phyloP scores from a whole-genome alignment of 1,140 invertebrate genomes.

The Macrobrachium nipponense region DNA sequence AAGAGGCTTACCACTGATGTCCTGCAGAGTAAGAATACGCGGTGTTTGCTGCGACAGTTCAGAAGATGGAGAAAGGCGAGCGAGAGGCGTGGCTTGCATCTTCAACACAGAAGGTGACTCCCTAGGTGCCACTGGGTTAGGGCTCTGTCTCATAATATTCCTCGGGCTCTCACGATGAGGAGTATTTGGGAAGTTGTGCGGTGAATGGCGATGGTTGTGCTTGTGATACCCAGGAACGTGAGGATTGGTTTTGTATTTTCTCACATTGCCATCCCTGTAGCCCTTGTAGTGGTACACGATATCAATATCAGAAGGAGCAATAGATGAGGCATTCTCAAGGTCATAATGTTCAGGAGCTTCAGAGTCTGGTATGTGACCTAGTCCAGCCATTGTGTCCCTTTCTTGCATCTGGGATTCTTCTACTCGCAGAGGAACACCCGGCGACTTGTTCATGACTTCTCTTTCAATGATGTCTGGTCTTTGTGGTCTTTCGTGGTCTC shows the following conservation, averaged over 20 bases:
- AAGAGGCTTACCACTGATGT: slow-evolving; percentile 91
- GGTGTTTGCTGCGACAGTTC: slow-evolving; percentile 91
- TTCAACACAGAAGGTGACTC: slow-evolving; percentile 70
- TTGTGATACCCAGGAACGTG: slow-evolving; percentile 67
- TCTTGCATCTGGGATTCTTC: slow-evolving; percentile 64
- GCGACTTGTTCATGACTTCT: slow-evolving; percentile 85
- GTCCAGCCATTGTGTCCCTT: slow-evolving; percentile 61
- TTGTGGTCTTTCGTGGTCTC: slow-evolving; percentile 82
- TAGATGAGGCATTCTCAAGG: slow-evolving; percentile 95
- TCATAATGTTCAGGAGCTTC: slow-evolving; percentile 96
- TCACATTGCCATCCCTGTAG: slow-evolving; percentile 83
- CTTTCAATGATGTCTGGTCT: slow-evolving; percentile 93
- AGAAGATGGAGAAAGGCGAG: slow-evolving; percentile 89
- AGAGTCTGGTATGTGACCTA: slow-evolving; percentile 72
- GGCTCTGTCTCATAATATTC: slow-evolving; percentile 66
- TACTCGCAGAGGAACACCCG: slow-evolving; percentile 67
- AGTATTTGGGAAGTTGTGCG: slow-evolving; percentile 71
- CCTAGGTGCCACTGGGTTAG: slow-evolving; percentile 63
- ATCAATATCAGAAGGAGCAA: slow-evolving; percentile 96
- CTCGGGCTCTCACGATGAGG: slow-evolving; percentile 74
- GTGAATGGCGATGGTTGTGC: slow-evolving; percentile 67
- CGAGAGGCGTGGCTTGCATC: slow-evolving; percentile 87
- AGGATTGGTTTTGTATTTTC: slow-evolving; percentile 80
- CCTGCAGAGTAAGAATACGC: slow-evolving; percentile 89
- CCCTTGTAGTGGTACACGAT: slow-evolving; percentile 96